Percentiles rank a stretch among this genome's conserved stretches.
Evolutionary conservation across 2,888 invertebrate genomes (phyloP).

Genomic region (Lochmaea crataegi): DNA sequence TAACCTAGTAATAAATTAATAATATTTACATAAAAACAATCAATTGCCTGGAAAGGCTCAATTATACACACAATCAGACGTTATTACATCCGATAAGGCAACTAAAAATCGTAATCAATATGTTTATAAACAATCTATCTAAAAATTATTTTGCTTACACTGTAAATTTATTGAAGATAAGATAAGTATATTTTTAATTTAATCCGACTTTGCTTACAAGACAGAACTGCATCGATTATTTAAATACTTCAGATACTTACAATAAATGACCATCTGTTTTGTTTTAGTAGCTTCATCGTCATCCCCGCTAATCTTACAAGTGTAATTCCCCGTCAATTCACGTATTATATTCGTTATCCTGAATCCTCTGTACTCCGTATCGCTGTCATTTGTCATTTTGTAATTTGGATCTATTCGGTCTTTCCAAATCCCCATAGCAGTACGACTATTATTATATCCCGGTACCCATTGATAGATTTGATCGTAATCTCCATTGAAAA

Average conservation of each 20-base stretch:
- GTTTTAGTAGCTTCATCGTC: constrained; percentile 63
- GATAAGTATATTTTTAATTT: too few species aligned
- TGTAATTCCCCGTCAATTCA: constrained; percentile 69
- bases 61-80: too few species aligned
- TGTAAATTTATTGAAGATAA: too few species aligned
- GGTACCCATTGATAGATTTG: constrained; percentile 68
- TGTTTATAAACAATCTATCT: too few species aligned
- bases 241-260: constrained; percentile 64
- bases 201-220: too few species aligned
- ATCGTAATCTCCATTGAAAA: constrained; percentile 63
- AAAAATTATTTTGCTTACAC: too few species aligned
- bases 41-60: too few species aligned
- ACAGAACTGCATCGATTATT: neutral
- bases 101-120: too few species aligned
- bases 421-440: constrained; percentile 59
- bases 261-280: constrained; percentile 68
- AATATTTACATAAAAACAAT: too few species aligned
- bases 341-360: constrained; percentile 66
- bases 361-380: constrained; percentile 68
- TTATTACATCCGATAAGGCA: too few species aligned
- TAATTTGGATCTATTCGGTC: constrained; percentile 64
- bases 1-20: too few species aligned
- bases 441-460: constrained; percentile 49
- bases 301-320: constrained; percentile 68
- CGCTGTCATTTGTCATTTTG: constrained; percentile 62